A percentile compares a stretch with the other conserved stretches of the same genome.
Evolutionary conservation across 2,113 vertebrate species (phyloP).

Genomic region (Origma solitaria): DNA sequence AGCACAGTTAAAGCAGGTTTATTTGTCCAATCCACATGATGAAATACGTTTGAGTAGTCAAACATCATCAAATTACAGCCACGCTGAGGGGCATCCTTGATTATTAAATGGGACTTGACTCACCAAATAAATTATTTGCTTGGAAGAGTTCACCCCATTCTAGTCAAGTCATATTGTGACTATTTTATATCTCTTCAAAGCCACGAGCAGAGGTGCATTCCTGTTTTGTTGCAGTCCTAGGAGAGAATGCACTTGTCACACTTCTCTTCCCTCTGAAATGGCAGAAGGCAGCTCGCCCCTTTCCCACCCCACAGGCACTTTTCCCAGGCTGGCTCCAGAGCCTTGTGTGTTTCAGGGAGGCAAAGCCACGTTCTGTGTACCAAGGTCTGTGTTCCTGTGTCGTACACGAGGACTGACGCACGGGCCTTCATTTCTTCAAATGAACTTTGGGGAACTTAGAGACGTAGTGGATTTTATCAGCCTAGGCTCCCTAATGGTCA

Average conservation of each 20-base stretch:
- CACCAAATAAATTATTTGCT: neutral
- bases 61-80: neutral
- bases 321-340: neutral
- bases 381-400: accelerated
- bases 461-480: neutral
- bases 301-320: neutral
- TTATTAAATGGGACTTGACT: neutral
- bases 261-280: neutral
- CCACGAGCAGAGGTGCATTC: neutral
- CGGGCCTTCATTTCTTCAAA: neutral
- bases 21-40: neutral
- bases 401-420: neutral
- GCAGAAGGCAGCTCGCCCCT: neutral
- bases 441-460: neutral
- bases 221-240: neutral
- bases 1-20: neutral
- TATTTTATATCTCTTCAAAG: neutral
- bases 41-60: neutral
- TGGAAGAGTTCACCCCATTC: neutral
- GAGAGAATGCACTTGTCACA: neutral
- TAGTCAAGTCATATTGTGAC: neutral
- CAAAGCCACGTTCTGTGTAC: neutral
- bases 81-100: neutral
- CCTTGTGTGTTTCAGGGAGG: neutral
- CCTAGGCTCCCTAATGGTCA: neutral